These are phyloP conservation scores for Amphilophus citrinellus DNA, from an alignment of 2,113 vertebrate species.

Conservation along the genomic window DNA sequence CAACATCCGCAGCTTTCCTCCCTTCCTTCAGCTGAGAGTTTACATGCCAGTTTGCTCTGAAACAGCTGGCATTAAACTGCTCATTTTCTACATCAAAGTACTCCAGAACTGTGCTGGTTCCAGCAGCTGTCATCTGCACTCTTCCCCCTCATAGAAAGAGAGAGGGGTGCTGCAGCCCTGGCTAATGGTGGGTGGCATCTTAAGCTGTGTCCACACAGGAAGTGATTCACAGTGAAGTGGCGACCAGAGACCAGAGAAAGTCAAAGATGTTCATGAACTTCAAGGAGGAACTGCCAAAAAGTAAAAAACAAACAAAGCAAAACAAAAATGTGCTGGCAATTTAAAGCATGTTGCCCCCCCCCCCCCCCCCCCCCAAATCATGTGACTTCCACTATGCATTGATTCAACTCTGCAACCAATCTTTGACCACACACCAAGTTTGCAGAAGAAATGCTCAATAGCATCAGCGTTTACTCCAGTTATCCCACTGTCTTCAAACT, in stretches of 20 bases:
- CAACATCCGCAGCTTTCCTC: background rate
- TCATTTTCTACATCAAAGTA: constrained; percentile 1
- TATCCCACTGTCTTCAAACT: constrained; percentile 45
- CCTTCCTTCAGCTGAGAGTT: background rate
- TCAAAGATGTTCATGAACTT: background rate
- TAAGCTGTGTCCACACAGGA: background rate
- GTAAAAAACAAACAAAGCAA: too few relatives aligned
- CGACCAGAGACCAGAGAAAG: background rate
- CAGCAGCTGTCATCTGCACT: constrained; percentile 1
- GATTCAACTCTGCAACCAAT: background rate
- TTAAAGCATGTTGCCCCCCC: too few relatives aligned
- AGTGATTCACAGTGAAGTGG: background rate
- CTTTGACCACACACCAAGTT: constrained; percentile 25
- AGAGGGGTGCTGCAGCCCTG: background rate
- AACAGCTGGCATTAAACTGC: background rate
- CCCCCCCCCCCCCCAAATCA: background rate
- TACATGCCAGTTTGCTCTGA: background rate
- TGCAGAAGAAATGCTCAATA: background rate
- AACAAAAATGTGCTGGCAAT: background rate
- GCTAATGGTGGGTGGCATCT: background rate
- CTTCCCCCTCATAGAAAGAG: background rate
- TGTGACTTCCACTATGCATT: background rate
- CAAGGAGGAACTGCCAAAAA: background rate
- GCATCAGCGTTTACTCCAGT: constrained; percentile 14
- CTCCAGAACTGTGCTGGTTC: background rate